These are phyloP conservation scores for Acrobasis repandana DNA, from an alignment of 2,888 invertebrate genomes.

Conservation along the genomic window DNA sequence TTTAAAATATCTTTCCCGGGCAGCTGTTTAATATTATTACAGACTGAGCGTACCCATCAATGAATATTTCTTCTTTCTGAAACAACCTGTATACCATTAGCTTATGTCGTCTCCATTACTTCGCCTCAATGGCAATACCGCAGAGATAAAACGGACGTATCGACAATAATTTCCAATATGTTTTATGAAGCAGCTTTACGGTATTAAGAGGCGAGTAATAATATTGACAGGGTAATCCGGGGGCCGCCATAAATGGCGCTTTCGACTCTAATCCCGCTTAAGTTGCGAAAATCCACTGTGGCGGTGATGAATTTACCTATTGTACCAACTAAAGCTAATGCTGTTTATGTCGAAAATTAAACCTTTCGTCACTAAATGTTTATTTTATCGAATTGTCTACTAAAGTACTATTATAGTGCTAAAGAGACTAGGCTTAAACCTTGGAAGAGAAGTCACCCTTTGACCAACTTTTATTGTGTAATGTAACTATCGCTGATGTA, in stretches of 20 bases:
- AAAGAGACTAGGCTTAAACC: too few species aligned
- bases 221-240: conserved; percentile 78
- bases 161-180: conserved; percentile 65
- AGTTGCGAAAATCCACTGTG: conserved; percentile 57
- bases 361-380: neutral
- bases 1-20: too few species aligned
- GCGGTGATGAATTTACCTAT: conserved; percentile 9
- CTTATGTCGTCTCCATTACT: neutral
- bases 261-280: conserved; percentile 71
- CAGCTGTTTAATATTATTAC: too few species aligned
- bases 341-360: neutral
- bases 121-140: conserved; percentile 5
- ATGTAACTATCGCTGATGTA: too few species aligned
- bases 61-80: too few species aligned
- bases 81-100: too few species aligned
- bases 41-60: too few species aligned
- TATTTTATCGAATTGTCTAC: neutral
- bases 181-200: conserved; percentile 33
- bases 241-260: conserved; percentile 68
- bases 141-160: conserved; percentile 42
- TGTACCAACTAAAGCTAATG: neutral
- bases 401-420: too few species aligned
- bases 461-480: too few species aligned
- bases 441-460: too few species aligned
- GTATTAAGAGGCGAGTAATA: conserved; percentile 69